Evolutionary conservation across 2,113 vertebrate species (phyloP), one percentile per base, ranked within the genome.

Genomic region (Alethe castanea): DNA sequence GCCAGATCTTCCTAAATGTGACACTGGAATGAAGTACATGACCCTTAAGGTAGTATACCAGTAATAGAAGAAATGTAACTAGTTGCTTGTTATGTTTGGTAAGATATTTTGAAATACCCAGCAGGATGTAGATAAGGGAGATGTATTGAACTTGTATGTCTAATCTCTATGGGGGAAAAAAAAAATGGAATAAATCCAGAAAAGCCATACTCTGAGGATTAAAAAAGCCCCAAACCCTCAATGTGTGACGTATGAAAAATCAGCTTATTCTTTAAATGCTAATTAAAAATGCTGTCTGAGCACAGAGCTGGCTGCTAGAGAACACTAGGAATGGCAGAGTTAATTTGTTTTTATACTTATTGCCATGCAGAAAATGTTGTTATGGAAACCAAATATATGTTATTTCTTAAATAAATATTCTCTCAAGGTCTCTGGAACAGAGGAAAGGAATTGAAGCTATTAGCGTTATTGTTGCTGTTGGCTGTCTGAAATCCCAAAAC

Each of bases 351-450:
- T 95, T 24, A 6, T 56, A 50, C 72, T 67, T 60, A 42, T 23
- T 81, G 31, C 19, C 16, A 20, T 31, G 38, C 29, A 59, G 59
- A 59, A 92, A 91, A 71, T 47, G 65, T 87, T 84, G 69, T 81
- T 94, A 89, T 85, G 73, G 84, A 84, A 91, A 73, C 60, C 15
- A 78, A 71, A 78, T 89, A 47, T 50, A 59, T 87, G 33, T 38
- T 90, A 36, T 94, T 90, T 94, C 57, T 76, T 79, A 79, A 92
- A 78, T 72, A 82, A 92, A 76, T 73, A 54, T 60, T 64, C 61
- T 87, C 44, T 47, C 14, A 90, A 72, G 31, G 38, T 29, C 33
- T 71, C 40, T 88, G 48, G n/a, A 92, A 88, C 13, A 66, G 61
- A 62, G 29, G 25, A 73, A 88, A 86, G 36, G 38, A 92, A 73